These are phyloP conservation scores for Hydrocynus forskahlii DNA, from an alignment of 2,797 vertebrate genomes.

Conservation along the genomic window DNA sequence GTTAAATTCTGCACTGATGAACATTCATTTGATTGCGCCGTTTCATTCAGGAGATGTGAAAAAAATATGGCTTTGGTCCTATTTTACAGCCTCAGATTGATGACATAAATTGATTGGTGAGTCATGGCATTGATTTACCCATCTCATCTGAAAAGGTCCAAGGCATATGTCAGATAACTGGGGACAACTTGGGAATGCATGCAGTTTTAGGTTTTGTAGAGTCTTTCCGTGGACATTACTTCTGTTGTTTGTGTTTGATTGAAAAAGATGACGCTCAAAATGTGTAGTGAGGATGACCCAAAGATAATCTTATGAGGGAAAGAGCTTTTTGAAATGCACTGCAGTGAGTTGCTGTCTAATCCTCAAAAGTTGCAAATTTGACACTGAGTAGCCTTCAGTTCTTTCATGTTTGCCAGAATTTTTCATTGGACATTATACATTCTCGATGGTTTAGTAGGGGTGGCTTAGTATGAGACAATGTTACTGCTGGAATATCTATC, in stretches of 20 bases:
- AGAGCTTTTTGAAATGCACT: too few relatives aligned
- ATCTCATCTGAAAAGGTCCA: too few relatives aligned
- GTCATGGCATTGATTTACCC: too few relatives aligned
- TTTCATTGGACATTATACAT: conserved; percentile 33
- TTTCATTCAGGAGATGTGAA: conserved; percentile 13
- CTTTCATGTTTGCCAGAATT: conserved; percentile 41
- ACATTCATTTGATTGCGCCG: conserved; percentile 39
- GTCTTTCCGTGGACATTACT: background rate
- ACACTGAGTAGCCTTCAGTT: conserved; percentile 31
- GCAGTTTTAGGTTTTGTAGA: too few relatives aligned
- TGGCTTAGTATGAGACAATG: conserved; percentile 35
- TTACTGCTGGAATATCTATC: conserved; percentile 8
- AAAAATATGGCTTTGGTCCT: conserved; percentile 12
- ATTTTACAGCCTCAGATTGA: conserved; percentile 20
- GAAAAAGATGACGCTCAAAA: too few relatives aligned
- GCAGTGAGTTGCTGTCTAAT: too few relatives aligned
- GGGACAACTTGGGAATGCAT: too few relatives aligned
- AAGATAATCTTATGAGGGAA: too few relatives aligned
- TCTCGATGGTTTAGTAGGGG: conserved; percentile 33
- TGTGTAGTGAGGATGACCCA: too few relatives aligned
- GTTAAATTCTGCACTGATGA: background rate
- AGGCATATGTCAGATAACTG: too few relatives aligned
- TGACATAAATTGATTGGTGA: too few relatives aligned
- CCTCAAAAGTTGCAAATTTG: background rate
- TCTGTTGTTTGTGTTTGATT: too few relatives aligned